Evolutionary conservation across 2,113 vertebrate species (phyloP).

Genomic region (Labrus mixtus): DNA sequence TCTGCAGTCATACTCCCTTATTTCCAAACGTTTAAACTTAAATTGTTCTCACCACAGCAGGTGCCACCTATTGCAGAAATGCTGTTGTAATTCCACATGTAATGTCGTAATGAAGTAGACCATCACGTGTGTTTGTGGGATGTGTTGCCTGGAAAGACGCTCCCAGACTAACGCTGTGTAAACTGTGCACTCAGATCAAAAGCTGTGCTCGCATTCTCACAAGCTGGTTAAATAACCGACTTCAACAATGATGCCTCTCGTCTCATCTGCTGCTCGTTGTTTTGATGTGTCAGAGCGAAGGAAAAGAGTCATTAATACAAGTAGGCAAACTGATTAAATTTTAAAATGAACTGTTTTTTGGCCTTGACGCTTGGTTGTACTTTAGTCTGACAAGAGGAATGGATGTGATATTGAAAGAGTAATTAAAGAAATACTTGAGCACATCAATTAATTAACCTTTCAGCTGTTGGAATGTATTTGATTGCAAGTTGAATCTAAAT

Average conservation of each 20-base stretch:
- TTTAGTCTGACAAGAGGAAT: conserved; percentile 3
- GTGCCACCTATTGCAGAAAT: too few species aligned
- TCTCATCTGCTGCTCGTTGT: not conserved
- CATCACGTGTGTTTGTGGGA: too few species aligned
- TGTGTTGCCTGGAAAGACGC: too few species aligned
- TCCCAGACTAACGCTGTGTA: not conserved
- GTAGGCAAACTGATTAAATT: conserved; percentile 7
- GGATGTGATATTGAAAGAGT: conserved; percentile 32
- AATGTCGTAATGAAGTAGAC: too few species aligned
- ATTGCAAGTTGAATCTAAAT: not conserved
- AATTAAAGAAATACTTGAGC: conserved; percentile 37
- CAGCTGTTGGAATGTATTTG: conserved; percentile 34
- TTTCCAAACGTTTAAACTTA: too few species aligned
- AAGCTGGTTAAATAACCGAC: not conserved
- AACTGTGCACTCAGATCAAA: not conserved
- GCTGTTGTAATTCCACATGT: too few species aligned
- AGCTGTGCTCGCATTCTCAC: not conserved
- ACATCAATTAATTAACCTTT: conserved; percentile 48
- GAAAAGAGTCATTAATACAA: conserved; percentile 6
- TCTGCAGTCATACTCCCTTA: too few species aligned
- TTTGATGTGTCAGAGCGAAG: not conserved
- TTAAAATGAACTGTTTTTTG: conserved; percentile 1
- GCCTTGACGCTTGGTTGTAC: conserved; percentile 10
- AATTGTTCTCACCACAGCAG: too few species aligned
- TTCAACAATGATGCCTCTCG: not conserved